Evolutionary conservation across 2,113 vertebrate species (phyloP).

Genomic region (Chrysemys picta): DNA sequence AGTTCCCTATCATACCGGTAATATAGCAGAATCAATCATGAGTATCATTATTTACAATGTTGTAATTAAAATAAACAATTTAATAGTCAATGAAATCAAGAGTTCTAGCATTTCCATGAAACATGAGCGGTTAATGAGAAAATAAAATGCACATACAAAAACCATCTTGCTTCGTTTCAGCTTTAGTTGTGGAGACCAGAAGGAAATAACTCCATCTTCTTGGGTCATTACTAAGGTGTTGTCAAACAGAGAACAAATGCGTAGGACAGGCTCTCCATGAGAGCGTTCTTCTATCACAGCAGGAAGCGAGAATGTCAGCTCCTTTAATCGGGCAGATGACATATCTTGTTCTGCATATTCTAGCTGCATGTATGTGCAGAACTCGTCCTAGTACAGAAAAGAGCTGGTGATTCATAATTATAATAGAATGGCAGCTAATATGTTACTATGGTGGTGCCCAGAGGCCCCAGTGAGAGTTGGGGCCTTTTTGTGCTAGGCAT

Average conservation of each 20-base stretch:
- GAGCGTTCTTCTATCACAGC: conserved; percentile 61
- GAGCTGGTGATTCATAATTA: neutral
- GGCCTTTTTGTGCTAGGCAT: neutral
- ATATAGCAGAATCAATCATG: neutral
- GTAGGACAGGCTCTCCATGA: conserved; percentile 71
- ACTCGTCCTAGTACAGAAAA: conserved; percentile 75
- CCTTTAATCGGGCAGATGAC: conserved; percentile 59
- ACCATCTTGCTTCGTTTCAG: conserved; percentile 80
- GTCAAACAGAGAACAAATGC: conserved; percentile 71
- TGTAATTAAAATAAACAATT: neutral
- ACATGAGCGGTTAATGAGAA: neutral
- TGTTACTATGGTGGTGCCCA: neutral
- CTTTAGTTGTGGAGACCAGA: conserved; percentile 84
- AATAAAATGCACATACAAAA: conserved; percentile 82
- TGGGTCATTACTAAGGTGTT: conserved; percentile 78
- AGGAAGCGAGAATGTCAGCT: conserved; percentile 79
- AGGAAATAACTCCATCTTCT: conserved; percentile 83
- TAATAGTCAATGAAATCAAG: conserved; percentile 60
- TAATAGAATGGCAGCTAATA: neutral
- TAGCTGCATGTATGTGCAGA: conserved; percentile 83
- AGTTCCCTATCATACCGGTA: neutral
- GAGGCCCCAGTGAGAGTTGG: neutral
- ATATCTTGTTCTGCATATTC: conserved; percentile 78
- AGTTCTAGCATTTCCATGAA: neutral
- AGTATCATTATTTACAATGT: neutral